Percentiles rank a stretch among this genome's conserved stretches.
Conservation (phyloP, 1,140 invertebrate species). For the Sycophila sp. region DNA sequence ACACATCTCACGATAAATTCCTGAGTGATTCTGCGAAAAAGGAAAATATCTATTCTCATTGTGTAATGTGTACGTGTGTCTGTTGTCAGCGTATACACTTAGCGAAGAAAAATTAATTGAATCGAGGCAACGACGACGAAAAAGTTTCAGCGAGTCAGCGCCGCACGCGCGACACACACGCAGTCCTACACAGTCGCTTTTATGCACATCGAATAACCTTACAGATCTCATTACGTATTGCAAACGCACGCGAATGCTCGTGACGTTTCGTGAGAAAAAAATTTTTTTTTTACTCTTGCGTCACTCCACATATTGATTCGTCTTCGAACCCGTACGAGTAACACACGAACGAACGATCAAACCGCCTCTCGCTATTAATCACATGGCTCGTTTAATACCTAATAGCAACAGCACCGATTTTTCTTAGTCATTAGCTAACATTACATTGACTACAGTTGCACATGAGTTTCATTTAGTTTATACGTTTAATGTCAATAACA, state of each 20-base stretch:
- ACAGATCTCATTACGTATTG: not conserved
- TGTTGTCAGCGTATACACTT: not conserved
- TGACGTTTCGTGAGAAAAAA: not conserved
- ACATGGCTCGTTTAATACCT: not conserved
- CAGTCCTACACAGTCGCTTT: not conserved
- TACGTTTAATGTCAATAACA: conserved; percentile 22
- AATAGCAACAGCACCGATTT: conserved; percentile 25
- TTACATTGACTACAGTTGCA: conserved; percentile 25
- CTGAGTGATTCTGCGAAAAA: too few relatives aligned
- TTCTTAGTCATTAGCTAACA: conserved; percentile 11
- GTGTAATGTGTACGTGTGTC: not conserved
- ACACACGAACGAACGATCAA: not conserved
- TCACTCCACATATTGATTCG: too few relatives aligned
- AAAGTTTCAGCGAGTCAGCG: too few relatives aligned
- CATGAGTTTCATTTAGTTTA: not conserved
- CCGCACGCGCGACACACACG: not conserved
- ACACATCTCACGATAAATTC: too few relatives aligned
- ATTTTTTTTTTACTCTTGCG: not conserved
- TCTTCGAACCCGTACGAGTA: too few relatives aligned
- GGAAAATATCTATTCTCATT: too few relatives aligned
- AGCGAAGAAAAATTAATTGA: conserved; percentile 30
- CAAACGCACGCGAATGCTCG: conserved; percentile 7
- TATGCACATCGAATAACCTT: not conserved
- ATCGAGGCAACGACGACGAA: conserved; percentile 17
- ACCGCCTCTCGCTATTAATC: not conserved